Evolutionary conservation across 2,797 vertebrate species (phyloP).

Genomic region (Notolabrus celidotus): DNA sequence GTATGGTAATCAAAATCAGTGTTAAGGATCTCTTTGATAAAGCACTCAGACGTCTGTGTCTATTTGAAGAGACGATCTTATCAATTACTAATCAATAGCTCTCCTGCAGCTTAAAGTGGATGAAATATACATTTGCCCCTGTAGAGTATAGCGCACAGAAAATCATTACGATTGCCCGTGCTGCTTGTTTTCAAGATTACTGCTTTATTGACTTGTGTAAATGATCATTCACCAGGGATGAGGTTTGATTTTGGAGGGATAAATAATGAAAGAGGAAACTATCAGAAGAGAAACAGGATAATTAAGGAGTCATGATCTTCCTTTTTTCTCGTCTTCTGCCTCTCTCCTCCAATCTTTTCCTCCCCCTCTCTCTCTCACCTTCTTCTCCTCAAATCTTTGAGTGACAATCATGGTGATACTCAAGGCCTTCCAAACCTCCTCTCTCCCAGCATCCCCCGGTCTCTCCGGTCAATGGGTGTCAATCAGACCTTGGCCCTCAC

Average conservation of each 20-base stretch:
- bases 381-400: constrained; percentile 66
- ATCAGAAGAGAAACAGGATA: constrained; percentile 37
- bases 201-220: constrained; percentile 77
- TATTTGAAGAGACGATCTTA: constrained; percentile 72
- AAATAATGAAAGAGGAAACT: constrained; percentile 67
- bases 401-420: constrained; percentile 80
- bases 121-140: constrained; percentile 75
- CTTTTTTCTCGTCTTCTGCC: background rate
- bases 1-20: constrained; percentile 63
- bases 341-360: background rate
- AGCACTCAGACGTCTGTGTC: constrained; percentile 48
- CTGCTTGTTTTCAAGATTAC: constrained; percentile 71
- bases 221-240: constrained; percentile 71
- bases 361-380: constrained; percentile 21
- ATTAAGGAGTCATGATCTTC: constrained; percentile 22
- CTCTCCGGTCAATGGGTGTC: constrained; percentile 92
- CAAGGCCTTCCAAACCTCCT: constrained; percentile 73
- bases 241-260: constrained; percentile 58
- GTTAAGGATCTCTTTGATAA: constrained; percentile 62
- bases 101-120: constrained; percentile 68
- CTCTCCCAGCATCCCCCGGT: constrained; percentile 66
- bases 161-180: constrained; percentile 64
- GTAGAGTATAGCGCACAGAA: constrained; percentile 51
- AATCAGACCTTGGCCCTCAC: constrained; percentile 88
- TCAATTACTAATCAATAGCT: constrained; percentile 80